Evolutionary conservation across 2,797 vertebrate genomes (phyloP).

Genomic region (Hippoglossus hippoglossus): DNA sequence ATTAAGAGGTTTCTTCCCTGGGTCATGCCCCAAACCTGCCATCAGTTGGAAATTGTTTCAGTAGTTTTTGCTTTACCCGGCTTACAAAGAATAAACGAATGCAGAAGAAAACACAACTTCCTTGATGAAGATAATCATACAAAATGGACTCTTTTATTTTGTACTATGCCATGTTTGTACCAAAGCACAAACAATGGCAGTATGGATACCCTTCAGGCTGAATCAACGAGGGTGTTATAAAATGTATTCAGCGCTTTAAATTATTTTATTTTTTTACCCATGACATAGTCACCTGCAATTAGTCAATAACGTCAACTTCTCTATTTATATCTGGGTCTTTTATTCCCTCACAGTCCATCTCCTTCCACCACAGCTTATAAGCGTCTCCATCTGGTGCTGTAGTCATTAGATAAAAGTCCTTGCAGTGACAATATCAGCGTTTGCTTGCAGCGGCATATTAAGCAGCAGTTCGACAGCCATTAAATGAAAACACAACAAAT

Average conservation of each 20-base stretch:
- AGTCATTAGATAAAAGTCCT: constrained; percentile 62
- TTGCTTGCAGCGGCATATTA: constrained; percentile 31
- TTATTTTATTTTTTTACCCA: constrained; percentile 9
- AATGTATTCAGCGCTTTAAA: constrained; percentile 18
- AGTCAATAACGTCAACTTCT: constrained; percentile 58
- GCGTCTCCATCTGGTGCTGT: constrained; percentile 61
- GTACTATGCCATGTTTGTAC: too few species aligned
- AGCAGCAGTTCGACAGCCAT: constrained; percentile 44
- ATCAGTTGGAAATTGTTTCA: too few species aligned
- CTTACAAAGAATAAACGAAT: too few species aligned
- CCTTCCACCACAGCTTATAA: constrained; percentile 41
- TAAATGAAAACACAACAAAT: constrained; percentile 23
- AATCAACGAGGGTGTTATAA: constrained; percentile 24
- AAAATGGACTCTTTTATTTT: too few species aligned
- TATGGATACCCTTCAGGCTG: constrained; percentile 27
- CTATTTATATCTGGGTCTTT: constrained; percentile 58
- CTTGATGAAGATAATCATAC: too few species aligned
- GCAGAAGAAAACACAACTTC: too few species aligned
- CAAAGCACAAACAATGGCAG: neutral
- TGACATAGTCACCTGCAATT: constrained; percentile 56
- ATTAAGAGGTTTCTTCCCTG: too few species aligned
- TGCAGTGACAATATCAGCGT: constrained; percentile 48
- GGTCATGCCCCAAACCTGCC: too few species aligned
- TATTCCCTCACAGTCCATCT: constrained; percentile 48
- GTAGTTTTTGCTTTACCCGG: too few species aligned